Percentiles rank a stretch among this genome's conserved stretches.
Conservation (phyloP, 2,113 vertebrate genomes). For the Tetraodon nigroviridis region DNA sequence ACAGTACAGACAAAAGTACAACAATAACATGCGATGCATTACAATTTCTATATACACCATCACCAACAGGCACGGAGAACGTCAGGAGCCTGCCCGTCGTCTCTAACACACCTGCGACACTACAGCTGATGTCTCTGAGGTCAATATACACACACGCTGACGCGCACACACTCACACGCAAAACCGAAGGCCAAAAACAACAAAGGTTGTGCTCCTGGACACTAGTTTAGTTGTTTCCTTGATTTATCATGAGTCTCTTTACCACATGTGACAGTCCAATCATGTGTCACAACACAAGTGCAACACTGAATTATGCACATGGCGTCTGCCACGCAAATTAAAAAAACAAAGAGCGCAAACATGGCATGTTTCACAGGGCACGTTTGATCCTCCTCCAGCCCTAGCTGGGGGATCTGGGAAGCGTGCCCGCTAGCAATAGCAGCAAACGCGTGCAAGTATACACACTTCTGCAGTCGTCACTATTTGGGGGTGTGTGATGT, state of each 20-base stretch:
- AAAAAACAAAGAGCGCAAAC: neutral
- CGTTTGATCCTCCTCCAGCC: neutral
- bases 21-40: no score
- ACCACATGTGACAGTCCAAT: no score
- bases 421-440: neutral
- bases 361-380: neutral
- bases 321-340: no score
- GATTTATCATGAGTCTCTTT: neutral
- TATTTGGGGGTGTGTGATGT: constrained; percentile 47
- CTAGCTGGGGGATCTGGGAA: constrained; percentile 3
- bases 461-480: constrained; percentile 15
- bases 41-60: no score
- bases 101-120: no score
- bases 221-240: neutral
- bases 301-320: neutral
- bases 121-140: neutral
- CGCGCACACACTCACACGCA: neutral
- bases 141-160: neutral
- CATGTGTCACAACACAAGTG: neutral
- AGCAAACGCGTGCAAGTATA: constrained; percentile 4
- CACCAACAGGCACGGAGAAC: no score
- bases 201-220: neutral
- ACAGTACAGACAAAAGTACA: no score
- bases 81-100: no score
- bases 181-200: neutral